These are phyloP conservation scores for Pseudocheirus occidentalis DNA, from an alignment of 2,797 vertebrate genomes.

Conservation along the genomic window DNA sequence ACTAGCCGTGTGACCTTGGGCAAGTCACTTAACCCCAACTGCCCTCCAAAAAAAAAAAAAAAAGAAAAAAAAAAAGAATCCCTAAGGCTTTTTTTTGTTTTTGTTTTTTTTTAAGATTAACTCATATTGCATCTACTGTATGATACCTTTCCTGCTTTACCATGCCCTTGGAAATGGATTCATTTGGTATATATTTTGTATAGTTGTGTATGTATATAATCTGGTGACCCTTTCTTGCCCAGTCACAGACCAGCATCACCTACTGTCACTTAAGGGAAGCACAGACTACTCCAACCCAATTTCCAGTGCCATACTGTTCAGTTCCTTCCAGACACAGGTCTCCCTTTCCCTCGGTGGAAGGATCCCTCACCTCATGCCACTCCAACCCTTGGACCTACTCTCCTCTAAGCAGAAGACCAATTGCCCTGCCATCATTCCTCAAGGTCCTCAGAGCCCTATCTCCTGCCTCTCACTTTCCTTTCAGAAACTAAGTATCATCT, in stretches of 20 bases:
- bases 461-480: neutral
- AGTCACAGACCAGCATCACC: neutral
- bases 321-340: neutral
- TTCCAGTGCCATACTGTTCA: neutral
- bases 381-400: neutral
- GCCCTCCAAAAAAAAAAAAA: no score
- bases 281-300: neutral
- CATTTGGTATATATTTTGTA: neutral
- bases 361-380: neutral
- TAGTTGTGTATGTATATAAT: neutral
- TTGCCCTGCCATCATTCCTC: neutral
- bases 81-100: neutral
- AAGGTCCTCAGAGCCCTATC: neutral
- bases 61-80: no score
- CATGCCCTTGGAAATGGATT: neutral
- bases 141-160: neutral
- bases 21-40: no score
- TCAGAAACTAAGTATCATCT: neutral
- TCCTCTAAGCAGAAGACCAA: neutral
- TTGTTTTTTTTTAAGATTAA: neutral
- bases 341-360: neutral
- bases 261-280: neutral
- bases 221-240: neutral
- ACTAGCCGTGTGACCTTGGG: no score
- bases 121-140: neutral